Evolutionary conservation across 23 tunicate species (phyloP), one percentile per base, ranked within the genome.

Genomic region (Trididemnum miniatum): DNA sequence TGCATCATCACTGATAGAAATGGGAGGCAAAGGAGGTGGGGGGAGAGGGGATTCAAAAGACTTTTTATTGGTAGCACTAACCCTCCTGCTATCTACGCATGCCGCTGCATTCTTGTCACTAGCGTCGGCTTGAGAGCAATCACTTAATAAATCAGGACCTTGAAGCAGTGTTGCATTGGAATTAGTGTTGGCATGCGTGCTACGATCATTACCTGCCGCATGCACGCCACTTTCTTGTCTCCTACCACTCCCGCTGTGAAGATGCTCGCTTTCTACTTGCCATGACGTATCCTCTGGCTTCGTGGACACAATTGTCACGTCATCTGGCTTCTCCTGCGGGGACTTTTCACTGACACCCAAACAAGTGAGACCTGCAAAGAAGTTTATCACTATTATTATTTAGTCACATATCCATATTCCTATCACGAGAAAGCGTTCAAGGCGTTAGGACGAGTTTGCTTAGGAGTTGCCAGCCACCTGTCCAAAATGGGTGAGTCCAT

Each of bases 201-300:
- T 67, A 9, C 38, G 39, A 26, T 30, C 23, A 71, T 78, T 85
- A 91, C 90, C 96, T 85, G 77, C 31, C 24, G 4, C 67, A 39
- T 77, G 23, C 2, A 2, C 38, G 20, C 12, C 5, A 20, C 28
- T 15, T 28, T 77, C n/a, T 74, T 74, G 60, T 9, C 67, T 18
- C 12, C n/a, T 24, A 27, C 2, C 83, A 27, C 60, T 83, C 65
- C 90, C 88, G 83, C 96, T 91, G 90, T 85, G 96, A 27, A 91
- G 83, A 49, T 81, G 62, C 37, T 75, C 83, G 65, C 89, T 91
- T 44, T 91, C 82, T 29, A 85, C 76, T 37, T 91, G 89, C 92
- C 92, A 87, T 22, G 82, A 67, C 37, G 75, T 4, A 12, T 32
- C 75, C 9, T n/a, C 75, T 4, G 3, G 15, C 38, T 9, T 20